Percentiles rank a stretch among this genome's conserved stretches.
These are phyloP conservation scores for Carlito syrichta DNA, from an alignment of 2,113 vertebrate genomes.

Conservation along the genomic window DNA sequence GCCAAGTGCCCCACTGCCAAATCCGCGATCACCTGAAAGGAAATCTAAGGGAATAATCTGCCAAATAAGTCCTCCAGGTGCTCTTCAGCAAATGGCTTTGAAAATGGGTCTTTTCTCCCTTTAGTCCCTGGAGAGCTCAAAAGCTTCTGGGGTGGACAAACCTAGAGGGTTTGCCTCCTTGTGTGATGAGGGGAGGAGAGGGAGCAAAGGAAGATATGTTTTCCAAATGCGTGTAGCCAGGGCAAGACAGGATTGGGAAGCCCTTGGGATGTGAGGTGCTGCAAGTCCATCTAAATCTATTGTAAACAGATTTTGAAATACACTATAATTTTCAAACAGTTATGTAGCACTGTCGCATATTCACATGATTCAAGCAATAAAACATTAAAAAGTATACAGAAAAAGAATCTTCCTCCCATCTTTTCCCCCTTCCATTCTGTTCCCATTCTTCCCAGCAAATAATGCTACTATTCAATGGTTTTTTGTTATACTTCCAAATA, in stretches of 20 bases:
- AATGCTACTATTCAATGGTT: not conserved
- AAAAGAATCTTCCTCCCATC: not conserved
- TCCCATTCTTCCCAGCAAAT: not conserved
- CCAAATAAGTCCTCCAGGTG: conserved; percentile 19
- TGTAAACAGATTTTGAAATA: not conserved
- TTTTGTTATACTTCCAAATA: not conserved
- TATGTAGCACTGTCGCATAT: not conserved
- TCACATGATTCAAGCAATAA: not conserved
- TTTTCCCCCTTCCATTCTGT: not conserved
- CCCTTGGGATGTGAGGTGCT: not conserved
- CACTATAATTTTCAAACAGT: not conserved
- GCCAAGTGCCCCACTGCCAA: conserved; percentile 54
- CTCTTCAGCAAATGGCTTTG: conserved; percentile 34
- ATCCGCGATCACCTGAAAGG: conserved; percentile 58
- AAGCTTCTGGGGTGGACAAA: not conserved
- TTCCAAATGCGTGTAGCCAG: not conserved
- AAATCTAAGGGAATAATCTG: conserved; percentile 37
- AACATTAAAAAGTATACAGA: not conserved
- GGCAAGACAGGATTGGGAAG: not conserved
- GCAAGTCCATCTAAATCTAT: not conserved
- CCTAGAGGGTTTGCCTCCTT: not conserved
- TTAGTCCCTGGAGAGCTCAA: not conserved
- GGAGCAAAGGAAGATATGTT: not conserved
- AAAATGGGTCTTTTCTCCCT: not conserved
- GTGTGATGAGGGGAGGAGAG: not conserved